Evolutionary conservation across 2,797 vertebrate genomes (phyloP), one percentile per base, ranked within the genome.

Genomic region (Sebastiscus albofasciatus): DNA sequence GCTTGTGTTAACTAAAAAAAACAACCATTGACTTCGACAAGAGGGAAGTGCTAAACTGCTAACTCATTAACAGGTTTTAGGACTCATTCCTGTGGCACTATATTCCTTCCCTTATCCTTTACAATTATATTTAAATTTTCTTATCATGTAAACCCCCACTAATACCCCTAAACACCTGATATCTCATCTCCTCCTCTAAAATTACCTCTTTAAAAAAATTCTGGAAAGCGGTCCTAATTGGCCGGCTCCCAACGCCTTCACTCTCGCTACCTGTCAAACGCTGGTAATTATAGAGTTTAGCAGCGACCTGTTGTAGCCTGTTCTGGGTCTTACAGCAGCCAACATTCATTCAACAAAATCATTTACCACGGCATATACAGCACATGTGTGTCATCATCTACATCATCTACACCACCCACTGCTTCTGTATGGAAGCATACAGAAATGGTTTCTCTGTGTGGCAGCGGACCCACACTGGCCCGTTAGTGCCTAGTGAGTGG

Each of bases 401-500:
- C 72, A 87, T 72, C 82, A 72, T 59, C 55, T 24, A 46, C 36
- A 61, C 60, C 46, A 59, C 33, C 33, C 14, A 29, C 67, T 80
- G 56, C 67, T 64, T 59, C 71, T 77, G 46, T 13, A 22, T 20
- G 62, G 58, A 61, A 79, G 42, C 42, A 18, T 18, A 77, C 77
- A 84, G 81, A 82, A 85, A 77, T n/a, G 66, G 80, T 83, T 86
- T 81, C 75, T 77, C 75, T 77, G 52, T 72, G 52, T 74, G 75
- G 85, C 39, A 20, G 66, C 11, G 4, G 67, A 82, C 36, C 71
- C 83, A 52, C 67, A 67, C 79, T 79, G 55, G 71, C 79, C 79
- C 27, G 82, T 89, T 86, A 88, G 86, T 84, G 83, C 70, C 76
- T 83, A 77, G 83, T 87, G 88, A 94, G 88, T 88, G 89, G 81